These are phyloP conservation scores for Lophura nycthemera DNA, from an alignment of 2,113 vertebrate species.

Conservation along the genomic window DNA sequence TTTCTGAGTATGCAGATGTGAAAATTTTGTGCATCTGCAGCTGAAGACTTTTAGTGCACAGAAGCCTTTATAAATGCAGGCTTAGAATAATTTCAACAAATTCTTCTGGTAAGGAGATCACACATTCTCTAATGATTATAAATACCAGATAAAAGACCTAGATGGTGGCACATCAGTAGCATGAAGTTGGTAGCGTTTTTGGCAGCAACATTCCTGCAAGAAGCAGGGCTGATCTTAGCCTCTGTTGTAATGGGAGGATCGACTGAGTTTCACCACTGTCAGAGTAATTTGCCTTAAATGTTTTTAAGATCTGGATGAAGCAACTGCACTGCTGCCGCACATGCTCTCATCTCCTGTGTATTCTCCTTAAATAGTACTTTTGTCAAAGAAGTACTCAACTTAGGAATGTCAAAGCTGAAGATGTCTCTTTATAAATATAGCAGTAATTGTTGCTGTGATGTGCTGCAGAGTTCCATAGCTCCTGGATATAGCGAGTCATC, in stretches of 20 bases:
- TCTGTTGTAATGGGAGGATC: neutral
- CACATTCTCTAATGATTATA: constrained; percentile 15
- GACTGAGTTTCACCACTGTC: neutral
- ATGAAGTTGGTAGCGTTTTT: neutral
- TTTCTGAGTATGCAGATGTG: constrained; percentile 52
- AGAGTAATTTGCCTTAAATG: neutral
- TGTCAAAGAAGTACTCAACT: constrained; percentile 24
- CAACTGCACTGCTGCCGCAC: neutral
- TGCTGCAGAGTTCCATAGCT: constrained; percentile 20
- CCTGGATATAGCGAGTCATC: neutral
- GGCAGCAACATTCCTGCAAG: neutral
- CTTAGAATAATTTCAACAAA: constrained; percentile 36
- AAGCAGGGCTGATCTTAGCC: neutral
- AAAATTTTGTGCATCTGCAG: constrained; percentile 47
- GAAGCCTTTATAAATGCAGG: constrained; percentile 41
- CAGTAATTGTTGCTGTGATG: constrained; percentile 18
- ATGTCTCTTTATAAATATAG: neutral
- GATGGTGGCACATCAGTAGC: neutral
- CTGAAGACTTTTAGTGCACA: constrained; percentile 28
- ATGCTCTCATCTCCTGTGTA: neutral
- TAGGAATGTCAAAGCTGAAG: neutral
- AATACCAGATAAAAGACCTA: constrained; percentile 4
- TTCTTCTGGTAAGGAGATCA: constrained; percentile 46
- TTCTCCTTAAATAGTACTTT: constrained; percentile 21
- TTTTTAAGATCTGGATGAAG: neutral